A percentile compares a stretch with the other conserved stretches of the same genome.
Conservation (phyloP, 2,113 vertebrate genomes). For the Xenopus laevis region DNA sequence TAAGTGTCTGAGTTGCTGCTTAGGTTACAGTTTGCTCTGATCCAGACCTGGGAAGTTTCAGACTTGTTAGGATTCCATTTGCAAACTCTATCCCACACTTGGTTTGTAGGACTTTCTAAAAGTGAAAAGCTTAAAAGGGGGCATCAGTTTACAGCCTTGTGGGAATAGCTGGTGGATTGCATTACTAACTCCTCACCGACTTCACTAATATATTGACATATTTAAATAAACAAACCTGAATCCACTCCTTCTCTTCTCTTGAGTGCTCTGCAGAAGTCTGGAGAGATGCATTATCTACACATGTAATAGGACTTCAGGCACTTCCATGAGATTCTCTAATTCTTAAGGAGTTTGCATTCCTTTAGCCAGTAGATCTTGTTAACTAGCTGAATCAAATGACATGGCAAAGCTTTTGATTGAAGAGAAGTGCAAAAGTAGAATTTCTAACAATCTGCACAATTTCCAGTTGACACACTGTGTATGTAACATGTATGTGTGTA, state of each 20-base stretch:
- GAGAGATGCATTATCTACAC: slow-evolving; percentile 18
- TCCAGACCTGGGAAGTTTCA: slow-evolving; percentile 33
- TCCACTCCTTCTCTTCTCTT: slow-evolving; percentile 26
- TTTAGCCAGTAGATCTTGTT: not conserved
- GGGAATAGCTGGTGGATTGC: slow-evolving; percentile 75
- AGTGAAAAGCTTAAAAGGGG: slow-evolving; percentile 77
- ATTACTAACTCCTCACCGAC: slow-evolving; percentile 71
- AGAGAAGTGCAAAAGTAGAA: no score
- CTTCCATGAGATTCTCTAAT: not conserved
- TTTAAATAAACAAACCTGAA: slow-evolving; percentile 76
- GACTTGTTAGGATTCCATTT: slow-evolving; percentile 91
- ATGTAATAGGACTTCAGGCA: not conserved
- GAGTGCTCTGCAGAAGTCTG: slow-evolving; percentile 33
- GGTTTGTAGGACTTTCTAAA: slow-evolving; percentile 74
- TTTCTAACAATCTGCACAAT: no score
- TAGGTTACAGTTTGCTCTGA: not conserved
- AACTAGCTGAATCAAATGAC: not conserved
- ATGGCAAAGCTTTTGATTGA: no score
- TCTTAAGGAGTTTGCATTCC: not conserved
- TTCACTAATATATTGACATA: slow-evolving; percentile 68
- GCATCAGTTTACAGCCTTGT: slow-evolving; percentile 84
- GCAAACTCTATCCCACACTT: slow-evolving; percentile 64
- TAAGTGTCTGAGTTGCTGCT: not conserved
- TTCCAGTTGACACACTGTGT: no score
- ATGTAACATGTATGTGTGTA: no score